A percentile compares a stretch with the other conserved stretches of the same genome.
These are phyloP conservation scores for Drosophila teissieri DNA, from an alignment of 1,140 invertebrate species.

Conservation along the genomic window DNA sequence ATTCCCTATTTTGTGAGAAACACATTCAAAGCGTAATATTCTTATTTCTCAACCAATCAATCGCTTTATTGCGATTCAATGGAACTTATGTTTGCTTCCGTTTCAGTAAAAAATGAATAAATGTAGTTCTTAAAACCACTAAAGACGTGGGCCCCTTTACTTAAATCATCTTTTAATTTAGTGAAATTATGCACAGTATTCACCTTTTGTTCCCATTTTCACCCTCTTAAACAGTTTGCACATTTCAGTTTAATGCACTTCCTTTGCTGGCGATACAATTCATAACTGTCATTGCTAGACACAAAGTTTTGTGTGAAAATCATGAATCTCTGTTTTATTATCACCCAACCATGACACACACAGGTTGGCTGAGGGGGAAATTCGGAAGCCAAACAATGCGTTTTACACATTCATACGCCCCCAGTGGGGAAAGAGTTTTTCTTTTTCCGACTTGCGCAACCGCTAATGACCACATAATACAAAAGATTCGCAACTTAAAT, in stretches of 20 bases:
- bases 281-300: not conserved
- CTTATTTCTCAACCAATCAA: not conserved
- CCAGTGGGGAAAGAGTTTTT: not conserved
- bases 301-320: slow-evolving; percentile 1
- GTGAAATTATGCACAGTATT: too few species aligned
- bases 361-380: not conserved
- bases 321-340: slow-evolving; percentile 13
- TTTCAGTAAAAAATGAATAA: slow-evolving; percentile 1
- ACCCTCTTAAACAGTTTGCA: not conserved
- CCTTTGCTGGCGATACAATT: not conserved
- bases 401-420: slow-evolving; percentile 9
- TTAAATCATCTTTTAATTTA: too few species aligned
- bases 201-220: too few species aligned
- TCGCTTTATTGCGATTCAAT: not conserved
- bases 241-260: not conserved
- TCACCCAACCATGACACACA: slow-evolving; percentile 10
- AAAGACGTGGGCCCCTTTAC: not conserved
- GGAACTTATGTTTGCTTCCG: slow-evolving; percentile 14
- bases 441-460: not conserved
- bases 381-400: slow-evolving; percentile 24
- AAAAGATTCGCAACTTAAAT: not conserved
- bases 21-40: slow-evolving; percentile 12
- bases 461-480: not conserved
- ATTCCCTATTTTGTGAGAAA: slow-evolving; percentile 13
- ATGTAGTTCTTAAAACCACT: not conserved